Percentiles rank a stretch among this genome's conserved stretches.
Conservation (phyloP, 2,888 invertebrate genomes). For the Acanthoscelides obtectus region DNA sequence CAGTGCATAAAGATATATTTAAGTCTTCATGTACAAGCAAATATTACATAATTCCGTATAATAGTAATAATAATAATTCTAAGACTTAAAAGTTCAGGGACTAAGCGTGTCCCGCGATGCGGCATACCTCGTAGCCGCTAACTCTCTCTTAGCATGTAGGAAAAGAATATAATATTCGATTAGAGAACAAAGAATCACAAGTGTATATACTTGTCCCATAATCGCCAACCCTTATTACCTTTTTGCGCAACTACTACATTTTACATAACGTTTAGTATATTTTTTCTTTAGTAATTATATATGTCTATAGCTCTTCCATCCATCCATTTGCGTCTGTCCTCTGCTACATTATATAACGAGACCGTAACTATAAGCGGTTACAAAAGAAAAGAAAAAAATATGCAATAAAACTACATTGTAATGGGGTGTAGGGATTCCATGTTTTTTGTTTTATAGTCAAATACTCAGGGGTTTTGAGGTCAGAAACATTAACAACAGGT, state of each 20-base stretch:
- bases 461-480: too few relatives aligned
- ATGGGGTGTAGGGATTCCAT: conserved; percentile 24
- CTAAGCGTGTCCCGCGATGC: background rate
- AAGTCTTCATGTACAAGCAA: conserved; percentile 73
- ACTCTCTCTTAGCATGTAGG: conserved; percentile 31
- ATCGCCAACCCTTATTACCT: conserved; percentile 42
- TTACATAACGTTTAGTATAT: conserved; percentile 38
- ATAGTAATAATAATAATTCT: conserved; percentile 42
- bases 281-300: conserved; percentile 36
- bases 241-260: conserved; percentile 43
- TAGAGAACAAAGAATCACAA: conserved; percentile 46
- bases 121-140: background rate
- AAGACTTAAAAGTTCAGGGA: conserved; percentile 24
- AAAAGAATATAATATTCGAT: conserved; percentile 42
- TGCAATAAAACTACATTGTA: conserved; percentile 41
- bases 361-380: conserved; percentile 43
- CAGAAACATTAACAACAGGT: too few relatives aligned
- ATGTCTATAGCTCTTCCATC: conserved; percentile 33
- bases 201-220: conserved; percentile 43
- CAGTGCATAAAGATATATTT: conserved; percentile 74
- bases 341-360: conserved; percentile 16
- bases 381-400: conserved; percentile 41
- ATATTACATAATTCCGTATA: conserved; percentile 60
- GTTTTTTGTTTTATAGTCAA: conserved; percentile 29
- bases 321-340: conserved; percentile 14